phyloP scores from a whole-genome alignment of 2,797 vertebrate genomes.

The Gambelia wislizenii region DNA sequence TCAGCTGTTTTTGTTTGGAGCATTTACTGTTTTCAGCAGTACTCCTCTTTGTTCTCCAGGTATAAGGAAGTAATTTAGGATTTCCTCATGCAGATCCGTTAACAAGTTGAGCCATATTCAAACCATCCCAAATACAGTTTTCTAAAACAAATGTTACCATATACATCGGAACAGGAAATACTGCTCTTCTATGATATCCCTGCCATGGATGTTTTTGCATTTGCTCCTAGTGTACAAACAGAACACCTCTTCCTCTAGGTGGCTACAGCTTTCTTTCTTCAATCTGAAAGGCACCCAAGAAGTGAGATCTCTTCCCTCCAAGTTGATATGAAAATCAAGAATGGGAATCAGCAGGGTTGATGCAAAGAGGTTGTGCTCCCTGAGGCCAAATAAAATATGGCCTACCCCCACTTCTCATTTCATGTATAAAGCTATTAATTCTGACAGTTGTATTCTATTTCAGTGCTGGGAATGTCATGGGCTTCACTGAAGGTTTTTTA shows the following conservation, averaged over 20 bases:
- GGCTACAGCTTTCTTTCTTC: neutral
- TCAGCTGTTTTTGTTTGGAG: too few species aligned
- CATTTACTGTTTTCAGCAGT: neutral
- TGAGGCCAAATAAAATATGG: too few species aligned
- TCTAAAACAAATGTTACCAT: neutral
- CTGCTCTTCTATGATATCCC: neutral
- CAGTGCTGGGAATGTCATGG: too few species aligned
- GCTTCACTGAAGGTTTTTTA: too few species aligned
- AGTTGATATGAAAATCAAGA: neutral
- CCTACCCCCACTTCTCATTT: too few species aligned
- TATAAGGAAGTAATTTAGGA: neutral
- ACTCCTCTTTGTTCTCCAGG: neutral
- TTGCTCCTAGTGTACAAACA: neutral
- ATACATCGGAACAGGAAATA: neutral
- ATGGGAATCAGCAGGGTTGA: neutral
- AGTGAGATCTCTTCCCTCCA: neutral
- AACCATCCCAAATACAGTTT: neutral
- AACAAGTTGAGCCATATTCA: neutral
- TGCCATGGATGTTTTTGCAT: neutral
- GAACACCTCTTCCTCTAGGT: neutral
- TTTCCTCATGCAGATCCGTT: neutral
- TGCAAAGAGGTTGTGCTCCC: too few species aligned
- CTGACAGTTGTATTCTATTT: too few species aligned
- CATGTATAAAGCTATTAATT: too few species aligned
- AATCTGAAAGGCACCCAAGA: neutral